phyloP scores from a whole-genome alignment of 1,140 invertebrate genomes.

The Musca vetustissima region DNA sequence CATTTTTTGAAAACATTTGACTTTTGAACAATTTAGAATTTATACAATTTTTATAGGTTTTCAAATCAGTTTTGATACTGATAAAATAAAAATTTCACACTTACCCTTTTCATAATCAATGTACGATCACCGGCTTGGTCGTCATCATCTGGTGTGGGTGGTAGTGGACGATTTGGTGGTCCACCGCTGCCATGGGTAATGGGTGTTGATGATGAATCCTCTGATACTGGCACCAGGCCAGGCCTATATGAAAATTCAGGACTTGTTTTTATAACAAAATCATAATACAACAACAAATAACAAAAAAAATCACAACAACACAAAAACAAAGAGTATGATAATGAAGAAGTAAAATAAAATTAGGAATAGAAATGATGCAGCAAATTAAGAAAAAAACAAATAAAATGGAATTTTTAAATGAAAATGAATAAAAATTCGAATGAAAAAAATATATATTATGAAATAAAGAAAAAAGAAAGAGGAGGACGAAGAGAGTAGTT shows the following conservation, averaged over 20 bases:
- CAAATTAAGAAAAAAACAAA: conserved; percentile 25
- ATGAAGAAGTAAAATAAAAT: conserved; percentile 41
- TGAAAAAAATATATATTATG: conserved; percentile 30
- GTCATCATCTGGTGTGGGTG: conserved; percentile 90
- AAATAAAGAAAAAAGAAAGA: conserved; percentile 25
- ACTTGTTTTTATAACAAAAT: conserved; percentile 56
- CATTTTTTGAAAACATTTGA: background rate
- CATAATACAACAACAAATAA: conserved; percentile 44
- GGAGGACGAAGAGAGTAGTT: conserved; percentile 16
- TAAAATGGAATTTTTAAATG: too few relatives aligned
- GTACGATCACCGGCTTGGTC: conserved; percentile 76
- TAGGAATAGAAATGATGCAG: conserved; percentile 2
- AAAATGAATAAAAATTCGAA: conserved; percentile 26
- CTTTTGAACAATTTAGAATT: background rate
- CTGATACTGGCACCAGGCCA: conserved; percentile 62
- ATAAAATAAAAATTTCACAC: conserved; percentile 40
- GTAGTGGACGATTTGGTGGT: conserved; percentile 86
- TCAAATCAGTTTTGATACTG: background rate
- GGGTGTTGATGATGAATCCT: conserved; percentile 58
- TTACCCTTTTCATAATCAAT: conserved; percentile 86
- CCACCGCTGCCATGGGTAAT: conserved; percentile 62
- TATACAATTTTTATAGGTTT: too few relatives aligned
- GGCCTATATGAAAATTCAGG: conserved; percentile 87
- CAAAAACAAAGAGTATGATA: background rate
- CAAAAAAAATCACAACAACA: conserved; percentile 34